Evolutionary conservation across 2,888 invertebrate genomes (phyloP), one percentile per base, ranked within the genome.

Genomic region (Clusia tigrina): DNA sequence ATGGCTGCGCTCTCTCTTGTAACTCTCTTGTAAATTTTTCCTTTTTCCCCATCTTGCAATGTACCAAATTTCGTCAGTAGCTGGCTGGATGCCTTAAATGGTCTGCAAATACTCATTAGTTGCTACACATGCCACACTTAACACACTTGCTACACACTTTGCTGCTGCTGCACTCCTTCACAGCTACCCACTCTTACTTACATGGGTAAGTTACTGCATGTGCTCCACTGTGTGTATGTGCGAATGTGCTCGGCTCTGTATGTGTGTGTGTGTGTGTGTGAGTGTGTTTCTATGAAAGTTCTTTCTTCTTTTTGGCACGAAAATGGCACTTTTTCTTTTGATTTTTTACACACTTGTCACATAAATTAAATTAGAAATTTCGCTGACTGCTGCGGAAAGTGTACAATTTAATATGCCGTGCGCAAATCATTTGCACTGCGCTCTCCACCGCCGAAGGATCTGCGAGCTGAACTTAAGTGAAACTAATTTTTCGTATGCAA

Each of bases 281-380:
- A 65, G 65, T 69, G 65, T 70, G 67, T 69, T 65, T 15, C 24
- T 24, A 24, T 2, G 24, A 18, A 12, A n/a, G n/a, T n/a, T n/a
- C n/a, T n/a, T n/a, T n/a, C n/a, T n/a, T n/a, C n/a, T n/a, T n/a
- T n/a, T n/a, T n/a, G n/a, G n/a, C n/a, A n/a, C n/a, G n/a, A n/a
- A n/a, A n/a, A n/a, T n/a, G n/a, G n/a, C n/a, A n/a, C n/a, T n/a
- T n/a, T n/a, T n/a, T n/a, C n/a, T n/a, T n/a, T n/a, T n/a, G n/a
- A n/a, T n/a, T n/a, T n/a, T n/a, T n/a, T n/a, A n/a, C n/a, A n/a
- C n/a, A n/a, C 32, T 6, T 12, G 12, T 12, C 6, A 32, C 32
- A 32, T 32, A 32, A 32, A 32, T 32, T 32, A 32, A 32, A 32
- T 32, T 32, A 12, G 32, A 32, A 32, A 32, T 32, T 32, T 12